phyloP scores from a whole-genome alignment of 2,113 vertebrate species.

The Solenodon paradoxus region DNA sequence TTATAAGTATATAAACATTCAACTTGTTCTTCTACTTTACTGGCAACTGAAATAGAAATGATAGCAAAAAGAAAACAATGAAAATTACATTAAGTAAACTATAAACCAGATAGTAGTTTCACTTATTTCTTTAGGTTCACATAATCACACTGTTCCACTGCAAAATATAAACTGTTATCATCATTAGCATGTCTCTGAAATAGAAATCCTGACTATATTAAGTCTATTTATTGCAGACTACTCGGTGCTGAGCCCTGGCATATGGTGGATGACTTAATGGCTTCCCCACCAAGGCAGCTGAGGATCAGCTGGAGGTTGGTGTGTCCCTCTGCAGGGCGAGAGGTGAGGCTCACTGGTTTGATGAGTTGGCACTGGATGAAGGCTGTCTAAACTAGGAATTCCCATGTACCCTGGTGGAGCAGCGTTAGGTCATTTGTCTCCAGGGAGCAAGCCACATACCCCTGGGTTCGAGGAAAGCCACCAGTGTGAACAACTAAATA shows the following conservation, averaged over 20 bases:
- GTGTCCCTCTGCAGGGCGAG: background rate
- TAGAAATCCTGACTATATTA: constrained; percentile 49
- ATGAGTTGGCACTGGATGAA: background rate
- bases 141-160: constrained; percentile 24
- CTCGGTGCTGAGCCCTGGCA: constrained; percentile 46
- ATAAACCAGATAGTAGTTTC: constrained; percentile 30
- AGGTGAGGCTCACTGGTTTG: rapidly evolving
- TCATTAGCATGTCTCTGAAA: constrained; percentile 60
- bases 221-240: constrained; percentile 18
- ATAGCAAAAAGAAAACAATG: constrained; percentile 27
- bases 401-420: too few species aligned
- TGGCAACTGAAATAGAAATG: background rate
- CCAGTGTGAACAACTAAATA: too few species aligned
- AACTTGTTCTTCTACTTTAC: background rate
- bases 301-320: background rate
- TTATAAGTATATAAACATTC: too few species aligned
- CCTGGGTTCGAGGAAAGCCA: too few species aligned
- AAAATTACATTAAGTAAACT: constrained; percentile 11
- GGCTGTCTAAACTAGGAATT: background rate
- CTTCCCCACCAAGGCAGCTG: background rate
- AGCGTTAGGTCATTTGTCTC: too few species aligned
- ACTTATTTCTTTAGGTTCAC: constrained; percentile 29
- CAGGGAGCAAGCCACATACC: too few species aligned
- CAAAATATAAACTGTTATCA: constrained; percentile 49
- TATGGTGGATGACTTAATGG: background rate